A percentile compares a stretch with the other conserved stretches of the same genome.
phyloP scores from a whole-genome alignment of 2,797 vertebrate genomes.

The Synanceia verrucosa region DNA sequence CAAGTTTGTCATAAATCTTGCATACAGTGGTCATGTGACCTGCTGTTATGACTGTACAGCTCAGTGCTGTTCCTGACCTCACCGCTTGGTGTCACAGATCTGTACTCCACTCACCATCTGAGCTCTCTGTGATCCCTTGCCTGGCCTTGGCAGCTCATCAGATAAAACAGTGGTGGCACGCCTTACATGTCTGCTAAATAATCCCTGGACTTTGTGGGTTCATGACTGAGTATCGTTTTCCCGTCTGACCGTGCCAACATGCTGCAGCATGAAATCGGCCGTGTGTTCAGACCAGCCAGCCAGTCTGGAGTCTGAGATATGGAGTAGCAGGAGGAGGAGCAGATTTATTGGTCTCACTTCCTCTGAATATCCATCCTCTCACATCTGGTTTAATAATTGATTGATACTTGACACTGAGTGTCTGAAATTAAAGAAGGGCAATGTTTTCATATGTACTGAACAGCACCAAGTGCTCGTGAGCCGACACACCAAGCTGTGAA shows the following conservation, averaged over 20 bases:
- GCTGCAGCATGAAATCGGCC: conserved; percentile 52
- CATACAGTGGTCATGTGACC: background rate
- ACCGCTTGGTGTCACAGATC: background rate
- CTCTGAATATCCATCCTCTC: conserved; percentile 9
- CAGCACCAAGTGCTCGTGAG: background rate
- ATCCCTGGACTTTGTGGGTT: conserved; percentile 46
- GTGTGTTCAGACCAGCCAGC: conserved; percentile 14
- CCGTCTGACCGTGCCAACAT: conserved; percentile 43
- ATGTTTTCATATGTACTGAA: background rate
- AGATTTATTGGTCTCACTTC: conserved; percentile 8
- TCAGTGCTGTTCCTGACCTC: background rate
- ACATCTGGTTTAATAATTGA: conserved; percentile 49
- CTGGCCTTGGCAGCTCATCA: background rate
- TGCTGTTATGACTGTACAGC: background rate
- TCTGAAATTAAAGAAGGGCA: conserved; percentile 30
- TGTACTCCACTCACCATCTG: background rate
- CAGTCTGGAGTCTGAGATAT: conserved; percentile 16
- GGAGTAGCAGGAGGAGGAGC: conserved; percentile 1
- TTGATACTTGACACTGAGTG: conserved; percentile 19
- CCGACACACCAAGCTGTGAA: background rate
- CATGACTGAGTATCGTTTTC: conserved; percentile 40
- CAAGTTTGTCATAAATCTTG: no score
- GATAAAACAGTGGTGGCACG: background rate
- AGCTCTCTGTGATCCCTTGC: background rate
- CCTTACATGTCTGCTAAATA: conserved; percentile 41